phyloP scores from a whole-genome alignment of 2,888 invertebrate species.

The Chrysolina haemoptera region DNA sequence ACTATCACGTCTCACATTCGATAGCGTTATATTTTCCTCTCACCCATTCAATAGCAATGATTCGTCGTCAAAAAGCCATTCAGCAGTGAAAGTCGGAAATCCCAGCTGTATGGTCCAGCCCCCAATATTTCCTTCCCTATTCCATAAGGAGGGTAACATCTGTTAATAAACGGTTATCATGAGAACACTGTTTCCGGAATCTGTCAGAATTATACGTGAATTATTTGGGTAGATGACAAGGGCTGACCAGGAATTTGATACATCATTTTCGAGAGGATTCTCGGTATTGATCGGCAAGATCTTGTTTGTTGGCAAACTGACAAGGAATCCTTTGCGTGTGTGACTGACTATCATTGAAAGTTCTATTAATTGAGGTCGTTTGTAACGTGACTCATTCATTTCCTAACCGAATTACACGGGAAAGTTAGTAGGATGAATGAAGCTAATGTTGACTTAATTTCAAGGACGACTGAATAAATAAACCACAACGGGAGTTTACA shows the following conservation, averaged over 20 bases:
- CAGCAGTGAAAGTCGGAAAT: slow-evolving; percentile 25
- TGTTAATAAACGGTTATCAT: slow-evolving; percentile 42
- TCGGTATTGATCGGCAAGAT: neutral
- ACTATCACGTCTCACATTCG: neutral
- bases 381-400: too few relatives aligned
- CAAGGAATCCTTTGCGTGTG: neutral
- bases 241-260: slow-evolving; percentile 20
- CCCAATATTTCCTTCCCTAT: slow-evolving; percentile 28
- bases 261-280: neutral
- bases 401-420: too few relatives aligned
- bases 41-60: neutral
- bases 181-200: slow-evolving; percentile 29
- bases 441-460: too few relatives aligned
- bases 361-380: neutral
- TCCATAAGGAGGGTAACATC: slow-evolving; percentile 37
- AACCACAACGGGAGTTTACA: too few relatives aligned
- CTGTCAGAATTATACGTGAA: slow-evolving; percentile 28
- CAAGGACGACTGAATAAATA: too few relatives aligned
- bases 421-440: too few relatives aligned
- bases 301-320: neutral
- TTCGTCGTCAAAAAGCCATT: slow-evolving; percentile 11
- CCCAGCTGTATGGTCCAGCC: slow-evolving; percentile 22
- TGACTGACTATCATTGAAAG: neutral
- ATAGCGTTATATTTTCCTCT: neutral
- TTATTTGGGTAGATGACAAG: slow-evolving; percentile 18